phyloP scores from a whole-genome alignment of 2,888 invertebrate species.

The Nesidiocoris tenuis region DNA sequence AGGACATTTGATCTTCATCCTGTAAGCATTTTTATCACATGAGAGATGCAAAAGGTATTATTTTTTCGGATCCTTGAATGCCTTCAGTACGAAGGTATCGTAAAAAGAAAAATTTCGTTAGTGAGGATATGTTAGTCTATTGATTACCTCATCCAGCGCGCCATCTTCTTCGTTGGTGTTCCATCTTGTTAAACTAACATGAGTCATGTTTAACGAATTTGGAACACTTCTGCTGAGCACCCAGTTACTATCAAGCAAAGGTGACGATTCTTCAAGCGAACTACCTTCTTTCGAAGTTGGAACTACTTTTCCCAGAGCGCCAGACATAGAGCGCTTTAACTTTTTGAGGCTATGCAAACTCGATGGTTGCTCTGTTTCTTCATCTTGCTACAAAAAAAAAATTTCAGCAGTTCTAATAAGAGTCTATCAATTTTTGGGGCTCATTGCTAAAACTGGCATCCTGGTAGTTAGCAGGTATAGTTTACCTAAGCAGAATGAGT shows the following conservation, averaged over 20 bases:
- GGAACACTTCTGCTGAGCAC: slow-evolving; percentile 77
- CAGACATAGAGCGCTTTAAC: slow-evolving; percentile 69
- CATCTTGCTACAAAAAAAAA: slow-evolving; percentile 22
- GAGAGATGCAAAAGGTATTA: too few species aligned
- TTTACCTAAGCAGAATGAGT: too few species aligned
- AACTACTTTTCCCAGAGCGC: slow-evolving; percentile 54
- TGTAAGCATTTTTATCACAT: too few species aligned
- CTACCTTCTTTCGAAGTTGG: slow-evolving; percentile 22
- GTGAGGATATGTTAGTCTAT: not conserved
- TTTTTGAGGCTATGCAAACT: slow-evolving; percentile 65
- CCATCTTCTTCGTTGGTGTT: slow-evolving; percentile 24
- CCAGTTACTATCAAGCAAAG: slow-evolving; percentile 68
- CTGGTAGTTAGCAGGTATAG: too few species aligned
- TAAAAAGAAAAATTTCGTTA: not conserved
- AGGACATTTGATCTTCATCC: slow-evolving; percentile 54
- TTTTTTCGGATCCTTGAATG: too few species aligned
- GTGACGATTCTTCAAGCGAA: slow-evolving; percentile 30
- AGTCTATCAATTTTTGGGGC: too few species aligned
- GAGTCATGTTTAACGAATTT: slow-evolving; percentile 64
- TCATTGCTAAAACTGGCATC: too few species aligned
- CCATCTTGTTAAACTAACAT: slow-evolving; percentile 22
- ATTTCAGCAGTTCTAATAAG: too few species aligned
- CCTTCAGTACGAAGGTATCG: too few species aligned
- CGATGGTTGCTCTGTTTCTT: slow-evolving; percentile 57
- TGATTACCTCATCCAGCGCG: slow-evolving; percentile 19